Evolutionary conservation across 1,140 invertebrate species (phyloP), one percentile per base, ranked within the genome.

Genomic region (Ruditapes philippinarum): DNA sequence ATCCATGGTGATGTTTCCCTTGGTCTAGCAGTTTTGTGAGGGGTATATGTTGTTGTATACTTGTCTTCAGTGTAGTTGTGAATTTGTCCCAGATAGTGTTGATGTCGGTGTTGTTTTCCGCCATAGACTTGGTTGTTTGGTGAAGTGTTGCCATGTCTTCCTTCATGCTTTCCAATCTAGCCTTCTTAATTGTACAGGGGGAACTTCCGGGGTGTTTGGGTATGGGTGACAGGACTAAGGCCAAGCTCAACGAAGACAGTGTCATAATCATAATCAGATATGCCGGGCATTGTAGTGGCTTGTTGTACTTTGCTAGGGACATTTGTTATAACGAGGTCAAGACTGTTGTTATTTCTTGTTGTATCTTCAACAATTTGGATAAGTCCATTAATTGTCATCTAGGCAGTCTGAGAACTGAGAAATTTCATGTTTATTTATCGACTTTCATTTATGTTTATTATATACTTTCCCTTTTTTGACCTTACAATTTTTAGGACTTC

Each of bases 181-280:
- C 89, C 25, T 90, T 90, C 33, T 60, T 79, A n/a, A n/a, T n/a
- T n/a, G n/a, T n/a, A 40, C 88, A 90, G 11, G 88, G n/a, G 85
- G 80, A 5, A 88, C 25, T 68, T 49, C 9, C 79, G 28, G 38
- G 45, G 84, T 11, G 38, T 45, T 65, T 81, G 60, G 36, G 82
- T 73, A 19, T 73, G 51, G 38, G 4, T 22, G 1, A 51, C 31
- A 25, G 79, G 49, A 9, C 40, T 45, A 19, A 51, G 80, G 62
- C 54, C 68, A 33, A 85, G 45, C 45, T 91, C 78, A 31, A 45
- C 79, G 9, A 70, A 57, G 4, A 82, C 80, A 17, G 80, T 1
- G 22, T 42, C 80, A 68, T 82, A 60, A 36, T 81, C 51, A 68
- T 82, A 60, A 36, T 81, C 51, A 7, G 78, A 81, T 9, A 81